Conservation (phyloP, 2,113 vertebrate genomes). For the Formicarius rufipectus region DNA sequence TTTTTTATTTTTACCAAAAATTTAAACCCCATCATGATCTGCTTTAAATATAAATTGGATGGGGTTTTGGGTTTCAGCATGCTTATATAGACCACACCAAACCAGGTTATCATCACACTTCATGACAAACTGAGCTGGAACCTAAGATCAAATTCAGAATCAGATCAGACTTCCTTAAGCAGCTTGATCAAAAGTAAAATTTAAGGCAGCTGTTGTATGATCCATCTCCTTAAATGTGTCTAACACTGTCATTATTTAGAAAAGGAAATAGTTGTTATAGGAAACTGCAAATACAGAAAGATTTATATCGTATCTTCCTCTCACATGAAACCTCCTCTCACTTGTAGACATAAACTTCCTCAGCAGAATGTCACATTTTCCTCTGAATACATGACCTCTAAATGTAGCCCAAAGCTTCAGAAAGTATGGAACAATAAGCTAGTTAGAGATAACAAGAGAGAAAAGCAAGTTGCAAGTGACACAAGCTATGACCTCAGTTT, state of each 20-base stretch:
- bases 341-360: not conserved
- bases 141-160: not conserved
- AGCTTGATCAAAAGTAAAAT: not conserved
- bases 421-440: not conserved
- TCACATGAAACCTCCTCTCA: not conserved
- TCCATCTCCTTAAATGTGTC: not conserved
- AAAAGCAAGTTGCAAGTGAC: not conserved
- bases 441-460: not conserved
- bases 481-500: not conserved
- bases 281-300: not conserved
- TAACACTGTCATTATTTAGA: not conserved
- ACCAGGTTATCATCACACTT: not conserved
- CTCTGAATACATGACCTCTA: not conserved
- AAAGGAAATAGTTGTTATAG: not conserved
- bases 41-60: not conserved
- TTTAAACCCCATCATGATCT: not conserved
- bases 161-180: not conserved
- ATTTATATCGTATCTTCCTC: not conserved
- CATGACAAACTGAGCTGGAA: not conserved
- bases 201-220: not conserved
- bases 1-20: not conserved
- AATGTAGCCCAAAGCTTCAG: not conserved
- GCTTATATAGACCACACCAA: not conserved
- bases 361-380: not conserved
- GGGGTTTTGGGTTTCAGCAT: not conserved